Evolutionary conservation across 2,888 invertebrate species (phyloP).

Genomic region (Mythimna vitellina): DNA sequence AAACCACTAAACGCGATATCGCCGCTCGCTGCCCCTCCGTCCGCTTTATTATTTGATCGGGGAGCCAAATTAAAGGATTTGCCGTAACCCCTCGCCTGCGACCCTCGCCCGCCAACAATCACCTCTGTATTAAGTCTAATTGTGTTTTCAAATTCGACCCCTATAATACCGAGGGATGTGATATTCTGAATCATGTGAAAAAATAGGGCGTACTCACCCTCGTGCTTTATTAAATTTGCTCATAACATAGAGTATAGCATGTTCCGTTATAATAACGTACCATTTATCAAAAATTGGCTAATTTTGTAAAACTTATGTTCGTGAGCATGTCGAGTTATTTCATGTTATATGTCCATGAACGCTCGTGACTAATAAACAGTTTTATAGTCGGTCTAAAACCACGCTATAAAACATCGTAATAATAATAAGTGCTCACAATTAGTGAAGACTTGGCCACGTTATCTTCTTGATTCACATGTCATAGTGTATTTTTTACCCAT

Average conservation of each 20-base stretch:
- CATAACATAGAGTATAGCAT: constrained; percentile 72
- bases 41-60: constrained; percentile 90
- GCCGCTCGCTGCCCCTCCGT: constrained; percentile 85
- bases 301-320: constrained; percentile 72
- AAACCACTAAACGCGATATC: constrained; percentile 91
- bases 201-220: constrained; percentile 85
- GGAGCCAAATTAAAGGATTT: constrained; percentile 91
- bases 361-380: constrained; percentile 82
- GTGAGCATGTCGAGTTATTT: constrained; percentile 74
- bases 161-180: constrained; percentile 83
- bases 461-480: constrained; percentile 69
- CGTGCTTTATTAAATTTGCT: constrained; percentile 85
- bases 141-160: constrained; percentile 90
- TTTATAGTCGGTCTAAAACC: constrained; percentile 78
- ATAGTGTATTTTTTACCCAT: constrained; percentile 15
- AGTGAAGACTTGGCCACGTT: constrained; percentile 52
- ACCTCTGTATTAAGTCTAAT: constrained; percentile 91
- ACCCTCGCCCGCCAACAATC: constrained; percentile 89
- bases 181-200: constrained; percentile 84
- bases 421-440: constrained; percentile 69
- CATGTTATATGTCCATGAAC: constrained; percentile 76
- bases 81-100: constrained; percentile 86
- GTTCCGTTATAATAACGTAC: constrained; percentile 68
- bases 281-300: constrained; percentile 66
- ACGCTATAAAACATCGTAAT: constrained; percentile 77